These are phyloP conservation scores for Omphaloscelis lunosa DNA, from an alignment of 2,888 invertebrate genomes.

Conservation along the genomic window DNA sequence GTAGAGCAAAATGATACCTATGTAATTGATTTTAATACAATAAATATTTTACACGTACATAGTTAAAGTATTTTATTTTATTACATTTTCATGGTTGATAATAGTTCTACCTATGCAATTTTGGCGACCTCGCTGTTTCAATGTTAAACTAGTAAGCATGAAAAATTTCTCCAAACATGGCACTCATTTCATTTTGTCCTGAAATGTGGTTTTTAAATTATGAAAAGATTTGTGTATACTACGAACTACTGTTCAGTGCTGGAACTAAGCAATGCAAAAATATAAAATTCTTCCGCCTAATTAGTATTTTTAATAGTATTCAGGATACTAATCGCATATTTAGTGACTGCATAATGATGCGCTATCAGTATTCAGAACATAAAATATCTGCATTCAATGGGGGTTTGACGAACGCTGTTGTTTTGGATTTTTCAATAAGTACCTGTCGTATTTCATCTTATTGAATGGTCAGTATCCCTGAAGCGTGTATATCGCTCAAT, in stretches of 20 bases:
- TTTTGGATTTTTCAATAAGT: slow-evolving; percentile 47
- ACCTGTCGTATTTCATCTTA: slow-evolving; percentile 27
- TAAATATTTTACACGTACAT: slow-evolving; percentile 15
- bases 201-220: slow-evolving; percentile 1
- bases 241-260: slow-evolving; percentile 5
- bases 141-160: slow-evolving; percentile 25
- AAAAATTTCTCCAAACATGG: slow-evolving; percentile 28
- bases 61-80: slow-evolving; percentile 37
- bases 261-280: slow-evolving; percentile 5
- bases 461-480: slow-evolving; percentile 7
- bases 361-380: slow-evolving; percentile 60
- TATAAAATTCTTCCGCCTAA: slow-evolving; percentile 34
- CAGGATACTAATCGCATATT: slow-evolving; percentile 32
- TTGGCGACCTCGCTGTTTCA: slow-evolving; percentile 23
- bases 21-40: slow-evolving; percentile 50
- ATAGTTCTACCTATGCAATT: slow-evolving; percentile 19
- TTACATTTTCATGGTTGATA: slow-evolving; percentile 41
- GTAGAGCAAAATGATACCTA: slow-evolving; percentile 12
- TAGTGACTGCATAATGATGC: slow-evolving; percentile 49
- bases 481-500: slow-evolving; percentile 39
- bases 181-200: slow-evolving; percentile 15
- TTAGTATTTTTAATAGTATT: slow-evolving; percentile 57
- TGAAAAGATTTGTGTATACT: slow-evolving; percentile 20
- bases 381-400: slow-evolving; percentile 50
- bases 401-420: slow-evolving; percentile 53